Evolutionary conservation across 2,888 invertebrate genomes (phyloP), one percentile per base, ranked within the genome.

Genomic region (Scaptomyza parva): DNA sequence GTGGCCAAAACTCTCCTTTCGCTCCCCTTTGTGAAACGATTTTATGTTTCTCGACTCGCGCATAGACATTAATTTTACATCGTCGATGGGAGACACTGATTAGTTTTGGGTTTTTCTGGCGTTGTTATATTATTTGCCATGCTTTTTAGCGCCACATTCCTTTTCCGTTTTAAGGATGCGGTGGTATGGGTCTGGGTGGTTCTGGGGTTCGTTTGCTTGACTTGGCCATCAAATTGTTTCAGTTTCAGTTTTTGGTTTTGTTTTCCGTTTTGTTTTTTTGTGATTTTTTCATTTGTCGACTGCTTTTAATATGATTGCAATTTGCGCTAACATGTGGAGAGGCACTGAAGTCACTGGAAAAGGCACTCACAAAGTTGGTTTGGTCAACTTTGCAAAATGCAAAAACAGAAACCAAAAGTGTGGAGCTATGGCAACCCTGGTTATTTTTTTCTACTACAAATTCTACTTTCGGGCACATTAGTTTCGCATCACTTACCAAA

Each of bases 221-320:
- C 44, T 40, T 30, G 8, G 24, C 22, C 53, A 62, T 62, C 62
- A 74, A 78, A 62, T 76, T 62, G 47, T 53, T 54, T 40, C 28
- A 40, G 22, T 67, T 51, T 39, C 5, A 6, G 33, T 33, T 35
- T 14, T 30, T n/a, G n/a, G 39, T 54, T 39, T 66, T 58, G 58
- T n/a, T 30, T 45, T 45, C 11, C 4, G 24, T 28, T 60, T 60
- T 35, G 35, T 35, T 59, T 44, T 28, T 60, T 60, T 35, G 35
- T 35, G 59, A 54, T 76, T 55, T 68, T 65, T 76, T 68, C 58
- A 62, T 67, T 66, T 39, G 41, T 51, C 53, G 51, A 51, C 73
- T 60, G 76, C 70, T 80, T 84, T 88, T 86, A 83, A 88, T 89
- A 79, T 79, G 79, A 87, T 84, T 86, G 86, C 89, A 89, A 74